Evolutionary conservation across 1,140 invertebrate species (phyloP).

Genomic region (Ruditapes philippinarum): DNA sequence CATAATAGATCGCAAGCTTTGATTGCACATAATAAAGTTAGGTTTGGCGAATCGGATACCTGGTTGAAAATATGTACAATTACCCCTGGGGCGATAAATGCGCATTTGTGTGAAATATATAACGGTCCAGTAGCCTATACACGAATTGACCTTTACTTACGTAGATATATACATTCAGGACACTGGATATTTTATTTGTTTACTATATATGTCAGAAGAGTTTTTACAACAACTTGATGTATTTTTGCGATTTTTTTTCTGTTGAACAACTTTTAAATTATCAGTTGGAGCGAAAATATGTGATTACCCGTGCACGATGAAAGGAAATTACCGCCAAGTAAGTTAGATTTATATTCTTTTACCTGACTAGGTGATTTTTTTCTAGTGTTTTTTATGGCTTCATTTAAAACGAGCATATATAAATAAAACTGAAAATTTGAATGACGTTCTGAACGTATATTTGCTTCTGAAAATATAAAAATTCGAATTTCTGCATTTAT

Average conservation of each 20-base stretch:
- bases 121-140: conserved; percentile 28
- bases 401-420: too few species aligned
- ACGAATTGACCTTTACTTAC: background rate
- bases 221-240: background rate
- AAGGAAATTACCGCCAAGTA: too few species aligned
- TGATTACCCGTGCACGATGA: too few species aligned
- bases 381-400: too few species aligned
- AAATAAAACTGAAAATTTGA: too few species aligned
- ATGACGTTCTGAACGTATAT: too few species aligned
- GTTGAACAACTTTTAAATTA: too few species aligned
- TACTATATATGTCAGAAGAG: background rate
- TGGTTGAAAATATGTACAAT: conserved; percentile 21
- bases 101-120: conserved; percentile 15
- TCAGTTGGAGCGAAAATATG: too few species aligned
- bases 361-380: too few species aligned
- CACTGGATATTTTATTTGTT: background rate
- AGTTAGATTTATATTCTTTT: too few species aligned
- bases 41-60: background rate
- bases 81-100: background rate
- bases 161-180: background rate
- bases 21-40: conserved; percentile 27
- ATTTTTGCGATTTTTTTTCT: background rate
- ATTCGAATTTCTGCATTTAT: too few species aligned
- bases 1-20: background rate
- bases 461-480: too few species aligned